Percentiles rank a stretch among this genome's conserved stretches.
These are phyloP conservation scores for Gasterosteus nipponicus DNA, from an alignment of 2,113 vertebrate genomes.

Conservation along the genomic window DNA sequence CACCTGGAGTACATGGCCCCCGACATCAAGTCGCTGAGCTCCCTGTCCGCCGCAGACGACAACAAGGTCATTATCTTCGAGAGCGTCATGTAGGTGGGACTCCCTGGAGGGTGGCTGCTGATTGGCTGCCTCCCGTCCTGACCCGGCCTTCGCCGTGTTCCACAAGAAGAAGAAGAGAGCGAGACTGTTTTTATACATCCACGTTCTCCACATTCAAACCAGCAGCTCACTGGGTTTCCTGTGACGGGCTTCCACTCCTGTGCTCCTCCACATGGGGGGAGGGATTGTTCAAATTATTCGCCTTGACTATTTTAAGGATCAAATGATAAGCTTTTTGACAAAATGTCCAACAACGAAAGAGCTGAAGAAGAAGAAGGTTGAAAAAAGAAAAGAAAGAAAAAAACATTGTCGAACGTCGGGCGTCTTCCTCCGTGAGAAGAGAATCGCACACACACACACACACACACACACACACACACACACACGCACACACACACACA, in stretches of 20 bases:
- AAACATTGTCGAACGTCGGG: not conserved
- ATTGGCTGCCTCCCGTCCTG: not conserved
- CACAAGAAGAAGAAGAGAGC: not conserved
- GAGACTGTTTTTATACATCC: not conserved
- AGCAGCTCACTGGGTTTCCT: slow-evolving; percentile 3
- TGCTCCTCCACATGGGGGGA: not conserved
- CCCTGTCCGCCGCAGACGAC: slow-evolving; percentile 77
- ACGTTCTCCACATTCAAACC: not conserved
- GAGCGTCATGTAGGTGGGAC: slow-evolving; percentile 79
- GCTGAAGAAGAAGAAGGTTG: not conserved
- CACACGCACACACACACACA: too few relatives aligned
- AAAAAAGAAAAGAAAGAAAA: not conserved
- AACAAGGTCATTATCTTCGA: slow-evolving; percentile 87
- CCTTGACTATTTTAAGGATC: not conserved
- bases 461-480: slow-evolving; percentile 9
- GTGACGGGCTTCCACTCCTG: not conserved
- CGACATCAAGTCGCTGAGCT: slow-evolving; percentile 78
- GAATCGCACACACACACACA: slow-evolving; percentile 1
- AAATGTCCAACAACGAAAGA: not conserved
- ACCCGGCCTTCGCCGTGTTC: not conserved
- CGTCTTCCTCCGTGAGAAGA: slow-evolving; percentile 4
- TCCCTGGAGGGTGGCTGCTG: not conserved
- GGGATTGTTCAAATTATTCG: not conserved
- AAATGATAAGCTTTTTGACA: not conserved
- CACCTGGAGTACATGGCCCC: slow-evolving; percentile 86